These are phyloP conservation scores for Suillia variegata DNA, from an alignment of 2,888 invertebrate species.

Conservation along the genomic window DNA sequence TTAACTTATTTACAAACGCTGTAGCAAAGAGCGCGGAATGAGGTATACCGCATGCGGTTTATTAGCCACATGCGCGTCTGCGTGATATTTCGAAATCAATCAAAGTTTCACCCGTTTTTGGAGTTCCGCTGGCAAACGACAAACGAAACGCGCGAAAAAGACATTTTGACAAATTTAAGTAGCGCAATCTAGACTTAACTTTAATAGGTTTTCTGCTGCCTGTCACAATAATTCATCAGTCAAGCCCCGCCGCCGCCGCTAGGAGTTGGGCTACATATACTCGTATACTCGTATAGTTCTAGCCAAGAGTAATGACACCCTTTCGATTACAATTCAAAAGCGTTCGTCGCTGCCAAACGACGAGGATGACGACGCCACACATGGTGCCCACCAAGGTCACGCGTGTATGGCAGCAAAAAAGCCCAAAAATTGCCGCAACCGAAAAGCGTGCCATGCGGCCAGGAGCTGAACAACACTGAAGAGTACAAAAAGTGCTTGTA, in stretches of 20 bases:
- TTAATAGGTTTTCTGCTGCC: constrained; percentile 53
- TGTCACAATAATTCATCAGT: constrained; percentile 57
- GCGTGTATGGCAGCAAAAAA: not conserved
- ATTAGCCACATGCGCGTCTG: constrained; percentile 59
- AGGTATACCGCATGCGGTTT: no score
- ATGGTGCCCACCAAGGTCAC: constrained; percentile 7
- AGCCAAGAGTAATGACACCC: constrained; percentile 16
- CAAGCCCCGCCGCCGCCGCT: constrained; percentile 30
- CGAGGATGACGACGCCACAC: not conserved
- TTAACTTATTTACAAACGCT: no score
- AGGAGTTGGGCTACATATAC: not conserved
- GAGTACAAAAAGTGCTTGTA: constrained; percentile 38
- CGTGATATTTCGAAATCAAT: constrained; percentile 57
- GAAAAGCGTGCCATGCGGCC: constrained; percentile 12
- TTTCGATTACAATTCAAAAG: constrained; percentile 14
- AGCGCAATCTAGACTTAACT: constrained; percentile 52
- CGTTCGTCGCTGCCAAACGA: not conserved
- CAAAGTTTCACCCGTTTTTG: constrained; percentile 52
- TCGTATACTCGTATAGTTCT: not conserved
- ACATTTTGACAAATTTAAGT: constrained; percentile 58
- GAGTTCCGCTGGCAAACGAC: constrained; percentile 8
- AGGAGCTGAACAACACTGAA: constrained; percentile 26
- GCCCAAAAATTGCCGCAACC: constrained; percentile 19
- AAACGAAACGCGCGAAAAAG: constrained; percentile 31
- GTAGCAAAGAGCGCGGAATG: no score